phyloP scores from a whole-genome alignment of 2,797 vertebrate species.

The Erithacus rubecula region DNA sequence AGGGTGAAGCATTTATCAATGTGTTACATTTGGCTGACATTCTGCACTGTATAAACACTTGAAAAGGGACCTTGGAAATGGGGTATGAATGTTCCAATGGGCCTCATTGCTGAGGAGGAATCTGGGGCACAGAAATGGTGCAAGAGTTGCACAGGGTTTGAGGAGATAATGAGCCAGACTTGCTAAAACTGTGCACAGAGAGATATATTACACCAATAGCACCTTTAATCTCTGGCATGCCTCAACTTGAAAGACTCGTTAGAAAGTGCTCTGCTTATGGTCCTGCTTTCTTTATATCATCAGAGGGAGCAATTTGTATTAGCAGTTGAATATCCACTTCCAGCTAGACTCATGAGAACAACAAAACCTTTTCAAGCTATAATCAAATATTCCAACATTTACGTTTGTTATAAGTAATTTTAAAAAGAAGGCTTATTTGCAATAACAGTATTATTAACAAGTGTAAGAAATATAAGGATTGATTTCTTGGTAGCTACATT shows the following conservation, averaged over 20 bases:
- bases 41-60: background rate
- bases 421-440: background rate
- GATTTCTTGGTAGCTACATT: background rate
- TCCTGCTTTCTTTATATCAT: background rate
- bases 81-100: background rate
- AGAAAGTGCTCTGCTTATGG: background rate
- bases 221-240: background rate
- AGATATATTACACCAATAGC: background rate
- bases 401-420: background rate
- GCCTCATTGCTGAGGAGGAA: background rate
- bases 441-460: background rate
- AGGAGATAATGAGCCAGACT: background rate
- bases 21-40: background rate
- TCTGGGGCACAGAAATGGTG: background rate
- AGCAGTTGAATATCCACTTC: background rate
- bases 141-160: background rate
- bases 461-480: background rate
- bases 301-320: background rate
- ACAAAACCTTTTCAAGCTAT: background rate
- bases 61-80: background rate
- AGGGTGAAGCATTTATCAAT: background rate
- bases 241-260: background rate
- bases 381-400: background rate
- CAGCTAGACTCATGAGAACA: background rate
- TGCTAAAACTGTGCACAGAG: background rate